These are phyloP conservation scores for Drosophila dunni DNA, from an alignment of 1,140 invertebrate species.

Conservation along the genomic window DNA sequence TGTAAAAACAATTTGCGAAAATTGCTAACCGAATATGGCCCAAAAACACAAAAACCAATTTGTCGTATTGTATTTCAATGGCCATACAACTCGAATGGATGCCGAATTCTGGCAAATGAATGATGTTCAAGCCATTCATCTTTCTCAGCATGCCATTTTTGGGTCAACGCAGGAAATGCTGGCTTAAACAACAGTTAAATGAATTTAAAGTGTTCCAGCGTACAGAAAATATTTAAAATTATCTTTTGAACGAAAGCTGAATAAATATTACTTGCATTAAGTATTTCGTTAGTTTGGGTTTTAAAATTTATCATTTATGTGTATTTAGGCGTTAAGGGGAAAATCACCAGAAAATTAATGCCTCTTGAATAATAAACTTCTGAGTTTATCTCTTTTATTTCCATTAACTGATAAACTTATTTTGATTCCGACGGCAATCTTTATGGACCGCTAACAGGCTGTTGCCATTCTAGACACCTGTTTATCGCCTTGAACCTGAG, in stretches of 20 bases:
- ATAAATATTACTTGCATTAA: too few relatives aligned
- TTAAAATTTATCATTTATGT: too few relatives aligned
- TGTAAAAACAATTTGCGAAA: conserved; percentile 70
- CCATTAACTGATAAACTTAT: background rate
- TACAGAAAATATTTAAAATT: background rate
- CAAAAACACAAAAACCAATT: conserved; percentile 64
- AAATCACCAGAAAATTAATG: too few relatives aligned
- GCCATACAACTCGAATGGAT: conserved; percentile 39
- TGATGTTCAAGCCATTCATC: conserved; percentile 49
- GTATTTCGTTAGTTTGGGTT: too few relatives aligned
- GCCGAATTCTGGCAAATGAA: conserved; percentile 34
- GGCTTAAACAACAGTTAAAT: background rate
- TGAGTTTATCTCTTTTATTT: too few relatives aligned
- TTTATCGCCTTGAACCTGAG: conserved; percentile 24
- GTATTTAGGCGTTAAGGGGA: too few relatives aligned
- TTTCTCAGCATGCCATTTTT: conserved; percentile 31
- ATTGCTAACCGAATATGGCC: conserved; percentile 54
- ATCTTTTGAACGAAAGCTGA: too few relatives aligned
- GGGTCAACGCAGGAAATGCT: conserved; percentile 27
- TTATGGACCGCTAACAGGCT: conserved; percentile 45
- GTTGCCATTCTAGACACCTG: conserved; percentile 29
- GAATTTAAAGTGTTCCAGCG: conserved; percentile 3
- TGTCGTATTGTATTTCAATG: conserved; percentile 71
- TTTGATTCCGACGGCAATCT: conserved; percentile 34
- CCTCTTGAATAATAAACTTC: too few relatives aligned